A percentile compares a stretch with the other conserved stretches of the same genome.
phyloP scores from a whole-genome alignment of 2,888 invertebrate species.

The Mythimna lalbum region DNA sequence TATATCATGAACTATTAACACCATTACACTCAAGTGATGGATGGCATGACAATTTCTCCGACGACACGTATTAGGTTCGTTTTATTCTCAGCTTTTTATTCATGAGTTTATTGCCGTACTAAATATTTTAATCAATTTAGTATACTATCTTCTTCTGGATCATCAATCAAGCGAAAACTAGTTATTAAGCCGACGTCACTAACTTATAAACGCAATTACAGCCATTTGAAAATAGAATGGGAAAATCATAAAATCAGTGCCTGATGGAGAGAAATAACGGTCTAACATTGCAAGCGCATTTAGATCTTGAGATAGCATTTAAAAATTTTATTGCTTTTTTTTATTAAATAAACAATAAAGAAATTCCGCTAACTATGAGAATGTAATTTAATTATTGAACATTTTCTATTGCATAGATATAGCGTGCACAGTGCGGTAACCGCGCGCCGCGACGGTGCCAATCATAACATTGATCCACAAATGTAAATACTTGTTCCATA shows the following conservation, averaged over 20 bases:
- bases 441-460: constrained; percentile 61
- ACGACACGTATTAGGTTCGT: constrained; percentile 74
- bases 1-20: constrained; percentile 76
- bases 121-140: constrained; percentile 85
- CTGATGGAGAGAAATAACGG: constrained; percentile 57
- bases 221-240: constrained; percentile 72
- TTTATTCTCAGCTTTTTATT: constrained; percentile 80
- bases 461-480: constrained; percentile 77
- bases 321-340: constrained; percentile 54
- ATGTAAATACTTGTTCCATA: constrained; percentile 85
- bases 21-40: constrained; percentile 77
- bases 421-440: constrained; percentile 52
- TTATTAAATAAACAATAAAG: constrained; percentile 60
- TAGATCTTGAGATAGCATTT: constrained; percentile 55
- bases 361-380: constrained; percentile 57
- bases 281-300: constrained; percentile 49
- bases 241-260: constrained; percentile 69
- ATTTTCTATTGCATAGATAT: constrained; percentile 55
- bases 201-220: constrained; percentile 75
- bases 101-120: constrained; percentile 77
- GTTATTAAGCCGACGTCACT: constrained; percentile 77
- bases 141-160: constrained; percentile 75
- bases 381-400: constrained; percentile 55
- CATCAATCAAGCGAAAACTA: constrained; percentile 85
- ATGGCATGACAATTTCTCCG: constrained; percentile 81